Conservation (phyloP, 2,888 invertebrate genomes). For the Drosophila emarginata region DNA sequence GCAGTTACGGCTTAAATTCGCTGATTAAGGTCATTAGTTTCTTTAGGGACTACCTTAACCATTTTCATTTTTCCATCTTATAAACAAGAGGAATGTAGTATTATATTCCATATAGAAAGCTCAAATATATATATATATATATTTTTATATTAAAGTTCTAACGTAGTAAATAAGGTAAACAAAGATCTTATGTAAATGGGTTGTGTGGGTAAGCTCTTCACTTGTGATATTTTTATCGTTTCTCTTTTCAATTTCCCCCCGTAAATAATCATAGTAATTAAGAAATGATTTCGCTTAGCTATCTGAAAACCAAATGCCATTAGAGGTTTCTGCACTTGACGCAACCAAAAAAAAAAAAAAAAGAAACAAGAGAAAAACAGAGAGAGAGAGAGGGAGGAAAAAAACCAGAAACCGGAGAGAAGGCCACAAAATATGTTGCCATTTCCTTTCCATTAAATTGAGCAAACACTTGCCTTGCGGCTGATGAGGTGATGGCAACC, state of each 20-base stretch:
- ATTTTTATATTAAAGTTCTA: too few species aligned
- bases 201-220: slow-evolving; percentile 19
- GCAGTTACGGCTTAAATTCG: background rate
- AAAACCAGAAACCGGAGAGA: background rate
- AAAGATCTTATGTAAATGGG: background rate
- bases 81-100: background rate
- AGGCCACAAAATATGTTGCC: slow-evolving; percentile 14
- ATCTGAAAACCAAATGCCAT: slow-evolving; percentile 34
- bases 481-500: background rate
- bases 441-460: slow-evolving; percentile 51
- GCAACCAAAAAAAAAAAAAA: background rate
- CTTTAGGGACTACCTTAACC: background rate
- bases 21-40: background rate
- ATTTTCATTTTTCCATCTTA: background rate
- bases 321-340: slow-evolving; percentile 19
- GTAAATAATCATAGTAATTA: slow-evolving; percentile 62
- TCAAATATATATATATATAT: too few species aligned
- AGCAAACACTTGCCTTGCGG: slow-evolving; percentile 30
- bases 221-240: slow-evolving; percentile 46
- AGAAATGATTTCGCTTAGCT: slow-evolving; percentile 45
- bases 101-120: too few species aligned
- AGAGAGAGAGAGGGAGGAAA: background rate
- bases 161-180: background rate
- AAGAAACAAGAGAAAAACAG: background rate
- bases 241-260: background rate